Base-by-base conservation (phyloP, 2,888 invertebrate species). In the Nebria salina region DNA sequence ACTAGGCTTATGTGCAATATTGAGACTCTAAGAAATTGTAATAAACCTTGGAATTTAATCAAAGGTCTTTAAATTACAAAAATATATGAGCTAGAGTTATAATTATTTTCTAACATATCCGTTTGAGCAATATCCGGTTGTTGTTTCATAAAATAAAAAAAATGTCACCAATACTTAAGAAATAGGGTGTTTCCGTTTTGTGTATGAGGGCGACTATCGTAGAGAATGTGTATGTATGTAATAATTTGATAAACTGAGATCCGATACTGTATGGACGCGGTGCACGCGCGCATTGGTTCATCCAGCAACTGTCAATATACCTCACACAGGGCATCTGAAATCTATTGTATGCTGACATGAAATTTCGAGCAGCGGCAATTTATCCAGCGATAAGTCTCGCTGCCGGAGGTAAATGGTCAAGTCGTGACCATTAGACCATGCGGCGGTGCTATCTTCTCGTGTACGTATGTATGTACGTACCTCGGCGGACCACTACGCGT, bases 331-430 rank as follows among this genome's bases (percentile, higher is more conserved):
- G 87, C 87, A 86, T 87, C 86, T 86, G 84, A 84, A 85, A 88
- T 88, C 88, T 87, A 88, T 88, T 88, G 88, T 88, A 87, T 87
- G 89, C 88, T 87, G 89, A 90, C 89, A 89, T 89, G 90, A 89
- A 90, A 90, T 89, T 90, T 89, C 90, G 90, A 90, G 90, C 90
- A 89, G 87, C 89, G 89, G 90, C 90, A 90, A 91, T 91, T 91
- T 88, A 89, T 88, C 88, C 90, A 89, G 88, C 90, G 89, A 89
- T 89, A 90, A 90, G 90, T 89, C 89, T 89, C 91, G 90, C 89
- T 89, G 90, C 91, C 90, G 91, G 91, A 90, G 91, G 91, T 91
- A 91, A 91, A 91, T 91, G 91, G 90, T 88, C 89, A 89, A 90
- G 89, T 91, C 91, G 91, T 91, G 91, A 91, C 91, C 90, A 91